Evolutionary conservation across 2,113 vertebrate species (phyloP).

Genomic region (Hystrix brachyura): DNA sequence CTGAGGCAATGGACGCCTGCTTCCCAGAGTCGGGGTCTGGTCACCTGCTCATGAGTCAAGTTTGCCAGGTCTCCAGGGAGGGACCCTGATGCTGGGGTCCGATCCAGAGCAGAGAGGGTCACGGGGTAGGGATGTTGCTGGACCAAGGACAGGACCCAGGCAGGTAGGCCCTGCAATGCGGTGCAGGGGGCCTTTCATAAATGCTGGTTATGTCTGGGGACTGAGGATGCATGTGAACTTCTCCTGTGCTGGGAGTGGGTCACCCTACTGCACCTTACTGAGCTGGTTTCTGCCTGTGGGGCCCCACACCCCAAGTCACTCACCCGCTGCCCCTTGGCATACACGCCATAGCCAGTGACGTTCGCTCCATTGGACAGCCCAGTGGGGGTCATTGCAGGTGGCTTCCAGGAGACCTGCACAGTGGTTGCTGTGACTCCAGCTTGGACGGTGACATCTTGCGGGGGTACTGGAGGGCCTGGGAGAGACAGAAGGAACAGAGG

Average conservation of each 20-base stretch:
- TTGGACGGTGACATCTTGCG: constrained; percentile 94
- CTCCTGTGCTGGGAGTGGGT: background rate
- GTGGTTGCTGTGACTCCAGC: constrained; percentile 91
- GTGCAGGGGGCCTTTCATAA: background rate
- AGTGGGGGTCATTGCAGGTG: constrained; percentile 91
- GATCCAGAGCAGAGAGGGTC: background rate
- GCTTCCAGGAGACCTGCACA: constrained; percentile 95
- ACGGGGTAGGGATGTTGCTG: background rate
- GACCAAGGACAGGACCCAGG: background rate
- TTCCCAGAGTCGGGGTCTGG: background rate
- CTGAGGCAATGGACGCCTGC: no score
- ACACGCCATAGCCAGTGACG: constrained; percentile 96
- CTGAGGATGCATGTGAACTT: accelerated
- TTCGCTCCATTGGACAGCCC: constrained; percentile 97
- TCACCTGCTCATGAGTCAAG: no score
- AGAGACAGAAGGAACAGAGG: background rate
- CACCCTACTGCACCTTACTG: accelerated
- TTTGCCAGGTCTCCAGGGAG: no score
- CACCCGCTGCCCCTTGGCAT: constrained; percentile 97
- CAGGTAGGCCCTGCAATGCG: background rate
- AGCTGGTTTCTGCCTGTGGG: accelerated
- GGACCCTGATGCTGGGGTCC: background rate
- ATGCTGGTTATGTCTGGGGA: background rate
- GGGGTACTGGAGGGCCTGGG: constrained; percentile 95
- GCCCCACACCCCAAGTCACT: constrained; percentile 45